Percentiles rank a stretch among this genome's conserved stretches.
phyloP scores from a whole-genome alignment of 2,797 vertebrate species.

The Sorex maritimensis region DNA sequence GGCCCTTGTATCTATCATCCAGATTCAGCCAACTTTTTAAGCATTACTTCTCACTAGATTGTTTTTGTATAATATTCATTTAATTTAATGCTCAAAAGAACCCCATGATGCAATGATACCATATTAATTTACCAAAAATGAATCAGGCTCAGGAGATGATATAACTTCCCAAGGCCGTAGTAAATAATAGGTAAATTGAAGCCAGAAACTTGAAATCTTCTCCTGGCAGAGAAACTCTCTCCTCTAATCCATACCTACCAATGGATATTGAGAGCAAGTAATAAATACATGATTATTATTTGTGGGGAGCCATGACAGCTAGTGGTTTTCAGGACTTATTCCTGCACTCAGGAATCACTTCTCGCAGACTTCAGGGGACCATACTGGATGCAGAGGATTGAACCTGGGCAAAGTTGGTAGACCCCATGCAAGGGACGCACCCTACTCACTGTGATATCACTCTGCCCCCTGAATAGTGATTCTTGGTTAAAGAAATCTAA shows the following conservation, averaged over 20 bases:
- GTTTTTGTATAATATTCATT: background rate
- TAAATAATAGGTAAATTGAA: conserved; percentile 2
- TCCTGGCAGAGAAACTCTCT: conserved; percentile 10
- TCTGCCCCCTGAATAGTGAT: background rate
- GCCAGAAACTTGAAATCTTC: conserved; percentile 50
- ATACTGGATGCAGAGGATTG: too few relatives aligned
- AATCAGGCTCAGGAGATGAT: background rate
- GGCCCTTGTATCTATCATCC: too few relatives aligned
- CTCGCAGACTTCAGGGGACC: too few relatives aligned
- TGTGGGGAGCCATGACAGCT: too few relatives aligned
- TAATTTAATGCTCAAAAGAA: conserved; percentile 45
- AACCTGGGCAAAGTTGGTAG: too few relatives aligned
- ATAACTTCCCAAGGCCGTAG: background rate
- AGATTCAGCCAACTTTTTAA: conserved; percentile 34
- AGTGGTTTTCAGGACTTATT: too few relatives aligned
- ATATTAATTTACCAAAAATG: conserved; percentile 25
- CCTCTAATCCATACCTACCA: background rate
- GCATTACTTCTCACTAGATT: background rate
- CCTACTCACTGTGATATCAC: too few relatives aligned
- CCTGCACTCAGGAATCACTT: too few relatives aligned
- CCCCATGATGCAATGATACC: background rate
- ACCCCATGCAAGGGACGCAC: too few relatives aligned
- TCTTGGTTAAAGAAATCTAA: conserved; percentile 31
- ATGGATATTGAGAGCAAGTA: background rate
- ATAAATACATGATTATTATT: background rate